Conservation (phyloP, 2,113 vertebrate species). For the Halichoerus grypus region DNA sequence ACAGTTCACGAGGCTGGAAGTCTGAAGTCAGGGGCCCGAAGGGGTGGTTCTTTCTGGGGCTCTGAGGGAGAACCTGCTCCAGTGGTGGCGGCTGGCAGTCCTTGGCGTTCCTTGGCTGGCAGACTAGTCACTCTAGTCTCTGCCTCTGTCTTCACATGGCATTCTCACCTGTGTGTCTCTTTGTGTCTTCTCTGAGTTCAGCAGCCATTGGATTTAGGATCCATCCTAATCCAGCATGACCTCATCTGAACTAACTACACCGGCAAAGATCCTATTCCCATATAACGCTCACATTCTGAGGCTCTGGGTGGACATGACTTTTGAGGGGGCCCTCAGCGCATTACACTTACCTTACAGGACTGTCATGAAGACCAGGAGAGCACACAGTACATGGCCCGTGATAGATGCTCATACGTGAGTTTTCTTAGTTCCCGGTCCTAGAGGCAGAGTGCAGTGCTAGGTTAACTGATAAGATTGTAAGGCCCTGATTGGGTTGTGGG, state of each 20-base stretch:
- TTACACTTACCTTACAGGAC: fast-evolving
- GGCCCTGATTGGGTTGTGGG: background rate
- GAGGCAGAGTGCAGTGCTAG: background rate
- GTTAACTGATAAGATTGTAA: background rate
- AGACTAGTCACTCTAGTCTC: background rate
- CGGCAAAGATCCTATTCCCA: background rate
- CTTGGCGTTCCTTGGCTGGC: background rate
- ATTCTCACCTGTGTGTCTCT: background rate
- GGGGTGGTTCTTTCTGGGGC: background rate
- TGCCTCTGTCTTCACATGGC: background rate
- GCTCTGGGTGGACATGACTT: background rate
- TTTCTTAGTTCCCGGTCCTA: background rate
- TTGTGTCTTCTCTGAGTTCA: background rate
- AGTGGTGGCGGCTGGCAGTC: background rate
- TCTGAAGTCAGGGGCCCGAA: background rate
- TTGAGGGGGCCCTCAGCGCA: background rate
- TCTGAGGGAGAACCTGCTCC: background rate
- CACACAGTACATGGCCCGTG: too few relatives aligned
- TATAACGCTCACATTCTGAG: background rate
- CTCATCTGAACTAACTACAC: background rate
- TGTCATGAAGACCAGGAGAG: background rate
- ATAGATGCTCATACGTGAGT: background rate
- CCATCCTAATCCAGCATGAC: background rate
- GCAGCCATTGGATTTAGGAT: background rate
- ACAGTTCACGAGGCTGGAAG: background rate